Evolutionary conservation across 53 echinoderm and acorn worm species (phyloP), one percentile per base, ranked within the genome.

Genomic region (Antedon mediterranea): DNA sequence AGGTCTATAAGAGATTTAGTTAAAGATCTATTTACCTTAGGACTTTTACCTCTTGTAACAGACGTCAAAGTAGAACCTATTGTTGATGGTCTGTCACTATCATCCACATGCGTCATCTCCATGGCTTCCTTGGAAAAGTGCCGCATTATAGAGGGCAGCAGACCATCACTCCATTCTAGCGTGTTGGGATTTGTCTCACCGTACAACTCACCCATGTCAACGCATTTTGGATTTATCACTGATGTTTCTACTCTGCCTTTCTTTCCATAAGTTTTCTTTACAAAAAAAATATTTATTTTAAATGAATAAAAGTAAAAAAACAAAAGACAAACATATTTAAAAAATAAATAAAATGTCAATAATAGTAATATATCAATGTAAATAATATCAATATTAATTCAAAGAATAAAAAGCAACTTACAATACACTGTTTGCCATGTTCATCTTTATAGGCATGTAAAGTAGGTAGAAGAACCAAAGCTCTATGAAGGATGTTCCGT

Each of bases 121-220:
- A 79, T 75, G 28, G 79, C 88, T 76, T 92, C 97, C 78, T 88
- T 85, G 32, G 97, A 84, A 73, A 97, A 97, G 44, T 87, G 84
- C 20, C 97, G 81, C 41, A 97, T 89, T 5, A 92, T 90, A 3
- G 90, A 92, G n/a, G 97, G 89, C 42, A 97, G 86, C 75, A 97
- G 81, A 33, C 97, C 97, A 75, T 97, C 97, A 4, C 92, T 97
- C 97, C 97, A 97, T 81, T 97, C 97, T 72, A 97, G 85, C 1
- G 97, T 97, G 84, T 92, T 97, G 5, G 92, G 97, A 78, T 97
- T 88, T 34, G 97, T 97, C 85, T 97, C 89, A 71, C 97, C 97
- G 32, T 97, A 97, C 31, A 97, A 82, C 77, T 97, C 97, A 28
- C 97, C 97, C 82, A 97, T 89, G 78, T 92, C 88, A 5, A 97